Evolutionary conservation across 2,888 invertebrate species (phyloP).

Genomic region (Coleophora deauratella): DNA sequence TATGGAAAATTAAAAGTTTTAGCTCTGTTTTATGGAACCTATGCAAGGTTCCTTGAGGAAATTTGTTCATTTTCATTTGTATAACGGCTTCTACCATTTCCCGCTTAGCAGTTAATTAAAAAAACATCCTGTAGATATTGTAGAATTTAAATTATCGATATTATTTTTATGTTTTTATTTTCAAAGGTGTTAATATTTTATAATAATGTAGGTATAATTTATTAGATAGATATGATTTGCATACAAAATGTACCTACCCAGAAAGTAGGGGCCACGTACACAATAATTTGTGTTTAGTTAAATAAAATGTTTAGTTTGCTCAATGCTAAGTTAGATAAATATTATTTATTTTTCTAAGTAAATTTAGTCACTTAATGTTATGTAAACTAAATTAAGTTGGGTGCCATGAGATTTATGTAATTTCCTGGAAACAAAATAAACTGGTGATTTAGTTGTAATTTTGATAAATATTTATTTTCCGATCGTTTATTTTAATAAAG

Average conservation of each 20-base stretch:
- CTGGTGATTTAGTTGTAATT: not conserved
- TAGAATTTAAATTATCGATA: too few species aligned
- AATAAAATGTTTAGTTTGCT: slow-evolving; percentile 7
- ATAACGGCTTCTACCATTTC: too few species aligned
- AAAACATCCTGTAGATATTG: too few species aligned
- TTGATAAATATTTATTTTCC: not conserved
- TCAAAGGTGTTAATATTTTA: not conserved
- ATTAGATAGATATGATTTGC: slow-evolving; percentile 25
- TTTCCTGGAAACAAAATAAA: not conserved
- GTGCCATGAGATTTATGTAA: not conserved
- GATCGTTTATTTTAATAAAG: too few species aligned
- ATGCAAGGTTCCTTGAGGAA: too few species aligned
- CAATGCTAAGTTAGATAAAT: slow-evolving; percentile 1
- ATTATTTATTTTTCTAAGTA: slow-evolving; percentile 10
- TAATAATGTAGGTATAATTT: slow-evolving; percentile 10
- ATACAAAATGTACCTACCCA: slow-evolving; percentile 38
- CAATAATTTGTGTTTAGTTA: slow-evolving; percentile 26
- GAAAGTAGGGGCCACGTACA: slow-evolving; percentile 37
- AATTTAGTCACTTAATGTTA: not conserved
- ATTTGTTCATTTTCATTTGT: too few species aligned
- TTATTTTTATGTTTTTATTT: not conserved
- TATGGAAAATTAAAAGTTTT: too few species aligned
- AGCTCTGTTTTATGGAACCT: too few species aligned
- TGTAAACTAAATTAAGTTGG: not conserved
- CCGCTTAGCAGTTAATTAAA: too few species aligned